These are phyloP conservation scores for Ruditapes philippinarum DNA, from an alignment of 1,140 invertebrate species.

Conservation along the genomic window DNA sequence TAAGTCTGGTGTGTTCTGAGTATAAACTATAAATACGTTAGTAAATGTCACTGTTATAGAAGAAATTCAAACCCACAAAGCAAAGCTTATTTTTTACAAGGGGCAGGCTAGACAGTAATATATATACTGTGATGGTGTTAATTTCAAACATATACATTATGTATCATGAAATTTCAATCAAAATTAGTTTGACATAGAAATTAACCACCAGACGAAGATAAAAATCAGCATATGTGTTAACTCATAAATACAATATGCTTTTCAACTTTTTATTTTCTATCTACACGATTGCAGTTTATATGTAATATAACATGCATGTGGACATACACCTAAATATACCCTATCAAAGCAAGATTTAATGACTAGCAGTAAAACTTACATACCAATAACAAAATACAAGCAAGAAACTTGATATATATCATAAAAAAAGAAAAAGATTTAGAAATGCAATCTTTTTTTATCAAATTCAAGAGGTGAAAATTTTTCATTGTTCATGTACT, in stretches of 20 bases:
- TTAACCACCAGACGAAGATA: background rate
- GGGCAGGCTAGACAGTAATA: conserved; percentile 4
- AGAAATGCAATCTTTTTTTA: conserved; percentile 12
- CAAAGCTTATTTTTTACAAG: background rate
- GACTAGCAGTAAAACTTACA: background rate
- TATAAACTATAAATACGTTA: background rate
- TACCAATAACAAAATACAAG: background rate
- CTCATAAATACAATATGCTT: too few relatives aligned
- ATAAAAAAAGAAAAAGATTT: background rate
- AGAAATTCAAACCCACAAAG: background rate
- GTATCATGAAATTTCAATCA: too few relatives aligned
- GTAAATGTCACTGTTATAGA: background rate
- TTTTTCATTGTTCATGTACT: background rate
- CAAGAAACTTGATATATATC: background rate
- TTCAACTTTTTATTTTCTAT: too few relatives aligned
- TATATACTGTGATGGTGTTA: background rate
- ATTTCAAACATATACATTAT: too few relatives aligned
- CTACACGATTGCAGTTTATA: background rate
- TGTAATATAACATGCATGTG: background rate
- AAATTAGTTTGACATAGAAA: too few relatives aligned
- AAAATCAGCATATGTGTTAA: background rate
- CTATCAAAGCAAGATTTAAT: background rate
- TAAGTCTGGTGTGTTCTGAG: conserved; percentile 9
- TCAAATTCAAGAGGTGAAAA: background rate
- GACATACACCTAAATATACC: background rate